Base-by-base conservation (phyloP, 1,140 invertebrate species). In the Drosophila sproati region DNA sequence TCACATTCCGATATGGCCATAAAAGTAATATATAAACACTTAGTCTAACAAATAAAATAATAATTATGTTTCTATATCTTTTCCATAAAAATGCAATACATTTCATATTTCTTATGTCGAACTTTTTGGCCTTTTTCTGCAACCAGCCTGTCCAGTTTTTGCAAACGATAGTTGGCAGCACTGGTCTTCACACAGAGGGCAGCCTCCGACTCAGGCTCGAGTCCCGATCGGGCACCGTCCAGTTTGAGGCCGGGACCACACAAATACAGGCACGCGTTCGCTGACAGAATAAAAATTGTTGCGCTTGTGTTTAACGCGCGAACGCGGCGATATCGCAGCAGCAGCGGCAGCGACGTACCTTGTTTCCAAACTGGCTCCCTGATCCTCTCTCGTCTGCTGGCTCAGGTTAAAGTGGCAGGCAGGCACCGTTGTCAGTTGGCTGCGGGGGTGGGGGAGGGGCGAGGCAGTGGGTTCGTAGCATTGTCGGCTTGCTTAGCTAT, bases 221-320 rank as follows among this genome's bases (percentile, higher is more conserved):
- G 3, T n/a, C 10, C n/a, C 10, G 39, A 43, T 43, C 31, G 35
- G 32, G 32, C 31, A 29, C 37, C 59, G 83, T 87, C 82, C 82
- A 87, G 82, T 87, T 87, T 87, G 83, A 90, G 56, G 62, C 67
- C 78, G 73, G 69, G 91, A 92, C 91, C 91, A 92, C 91, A 92
- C 91, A 92, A 81, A 92, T 83, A 92, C 90, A 92, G 91, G 91
- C 91, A 92, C 91, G 91, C 91, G 91, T 92, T 92, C 79, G 91
- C 91, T 92, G 91, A 92, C 91, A 92, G 91, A 89, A 92, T 92
- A 92, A 92, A 92, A 92, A 92, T 92, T 92, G 91, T 92, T 92
- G 88, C 82, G 82, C 82, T 92, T 92, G 91, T 92, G 91, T 92
- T 92, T 92, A 92, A 92, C 91, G 91, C 88, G 91, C 88, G 85